phyloP scores from a whole-genome alignment of 1,140 invertebrate species.

The Hyphantria cunea region DNA sequence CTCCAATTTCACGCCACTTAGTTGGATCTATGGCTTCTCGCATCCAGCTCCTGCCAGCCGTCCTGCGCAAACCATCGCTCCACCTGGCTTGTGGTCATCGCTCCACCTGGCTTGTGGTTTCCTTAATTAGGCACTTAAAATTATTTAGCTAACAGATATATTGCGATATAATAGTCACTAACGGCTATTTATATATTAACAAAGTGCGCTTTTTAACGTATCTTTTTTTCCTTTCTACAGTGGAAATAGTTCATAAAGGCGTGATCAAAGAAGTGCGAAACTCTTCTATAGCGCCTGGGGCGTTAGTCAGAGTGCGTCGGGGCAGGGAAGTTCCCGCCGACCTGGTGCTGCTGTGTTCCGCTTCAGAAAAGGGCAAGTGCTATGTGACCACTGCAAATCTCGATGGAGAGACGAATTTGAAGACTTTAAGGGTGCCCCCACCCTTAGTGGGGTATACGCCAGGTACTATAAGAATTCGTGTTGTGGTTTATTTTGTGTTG shows the following conservation, averaged over 20 bases:
- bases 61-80: too few species aligned
- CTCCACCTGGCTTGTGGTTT: too few species aligned
- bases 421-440: slow-evolving; percentile 87
- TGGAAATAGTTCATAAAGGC: slow-evolving; percentile 69
- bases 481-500: background rate
- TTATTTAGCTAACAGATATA: too few species aligned
- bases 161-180: too few species aligned
- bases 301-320: slow-evolving; percentile 86
- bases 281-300: slow-evolving; percentile 84
- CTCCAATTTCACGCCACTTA: too few species aligned
- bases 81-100: too few species aligned
- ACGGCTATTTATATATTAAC: too few species aligned
- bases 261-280: slow-evolving; percentile 67
- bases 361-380: slow-evolving; percentile 97
- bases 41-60: too few species aligned
- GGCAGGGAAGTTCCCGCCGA: slow-evolving; percentile 92
- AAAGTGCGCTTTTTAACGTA: background rate
- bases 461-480: slow-evolving; percentile 43
- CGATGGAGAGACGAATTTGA: slow-evolving; percentile 99
- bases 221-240: slow-evolving; percentile 38
- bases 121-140: too few species aligned
- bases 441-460: slow-evolving; percentile 65
- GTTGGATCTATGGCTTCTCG: too few species aligned
- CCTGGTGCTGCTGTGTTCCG: slow-evolving; percentile 87
- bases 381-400: slow-evolving; percentile 99